Evolutionary conservation across 2,113 vertebrate species (phyloP), one percentile per base, ranked within the genome.

Genomic region (Empidonax alnorum): DNA sequence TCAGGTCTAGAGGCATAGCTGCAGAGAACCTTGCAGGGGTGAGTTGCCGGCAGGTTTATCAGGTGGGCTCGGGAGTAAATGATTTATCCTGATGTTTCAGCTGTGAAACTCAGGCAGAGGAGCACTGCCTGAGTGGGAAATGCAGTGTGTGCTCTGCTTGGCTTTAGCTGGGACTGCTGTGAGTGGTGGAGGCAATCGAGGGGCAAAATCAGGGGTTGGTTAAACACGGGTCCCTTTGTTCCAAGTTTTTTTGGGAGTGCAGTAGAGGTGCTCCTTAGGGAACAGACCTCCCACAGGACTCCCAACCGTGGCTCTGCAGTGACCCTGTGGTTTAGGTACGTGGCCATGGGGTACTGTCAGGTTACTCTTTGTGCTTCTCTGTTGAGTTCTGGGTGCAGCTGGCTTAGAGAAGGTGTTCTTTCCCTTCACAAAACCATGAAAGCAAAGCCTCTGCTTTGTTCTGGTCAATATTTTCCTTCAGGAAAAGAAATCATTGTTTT

Each of bases 141-240:
- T 28, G 44, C 0, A 1, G 31, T 35, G 14, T n/a, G 24, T 79
- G 23, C 0, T 0, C 20, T 76, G n/a, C 74, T 56, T 52, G 41
- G 21, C 20, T 81, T 61, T 49, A 58, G 11, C 66, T 78, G 47
- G 47, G 52, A 9, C 72, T 0, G 0, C 22, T 3, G 3, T n/a
- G 56, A 84, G 31, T n/a, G 62, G 37, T 84, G 75, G 49, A 83
- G 37, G 35, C 44, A 72, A 30, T 12, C 0, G 3, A 67, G 71
- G 69, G 15, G 17, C 5, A 37, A 73, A 76, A 69, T 4, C 35
- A 50, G 0, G 33, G 17, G 28, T 76, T 84, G 55, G 27, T 88
- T 75, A 50, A 94, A 35, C 50, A 7, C 5, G 46, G 28, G 6
- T 56, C 12, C 39, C 74, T 58, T 35, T 39, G 31, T 46, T 66